A percentile compares a stretch with the other conserved stretches of the same genome.
Conservation (phyloP, 53 echinoderm and acorn worm species). For the Patiria pectinifera region DNA sequence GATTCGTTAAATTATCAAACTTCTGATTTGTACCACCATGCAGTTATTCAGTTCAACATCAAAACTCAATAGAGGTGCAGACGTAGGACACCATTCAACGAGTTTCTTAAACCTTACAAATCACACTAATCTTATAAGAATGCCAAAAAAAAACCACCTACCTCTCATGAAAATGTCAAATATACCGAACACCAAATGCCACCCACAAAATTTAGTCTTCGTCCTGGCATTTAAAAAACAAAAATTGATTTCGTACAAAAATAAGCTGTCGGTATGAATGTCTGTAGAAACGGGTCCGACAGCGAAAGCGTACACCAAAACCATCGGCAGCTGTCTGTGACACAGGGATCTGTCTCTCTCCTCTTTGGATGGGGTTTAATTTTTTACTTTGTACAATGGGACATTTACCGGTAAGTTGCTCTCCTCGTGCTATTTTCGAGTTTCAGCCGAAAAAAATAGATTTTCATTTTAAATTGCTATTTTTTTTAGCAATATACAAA, state of each 20-base stretch:
- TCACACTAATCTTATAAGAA: neutral
- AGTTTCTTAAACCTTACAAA: neutral
- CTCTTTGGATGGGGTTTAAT: neutral
- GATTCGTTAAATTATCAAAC: neutral
- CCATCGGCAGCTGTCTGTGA: neutral
- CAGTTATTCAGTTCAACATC: neutral
- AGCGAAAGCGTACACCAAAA: neutral
- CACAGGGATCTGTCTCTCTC: neutral
- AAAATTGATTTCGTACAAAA: neutral
- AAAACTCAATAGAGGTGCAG: neutral
- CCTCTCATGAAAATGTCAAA: neutral
- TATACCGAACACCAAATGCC: neutral
- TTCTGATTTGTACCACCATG: neutral
- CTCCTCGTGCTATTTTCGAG: no score
- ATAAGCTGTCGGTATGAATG: neutral
- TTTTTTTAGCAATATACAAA: no score
- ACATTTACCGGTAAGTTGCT: no score
- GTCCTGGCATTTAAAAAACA: constrained; percentile 19
- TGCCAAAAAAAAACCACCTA: neutral
- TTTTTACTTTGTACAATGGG: no score
- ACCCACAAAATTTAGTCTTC: neutral
- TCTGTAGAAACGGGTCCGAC: neutral
- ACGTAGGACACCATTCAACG: neutral
- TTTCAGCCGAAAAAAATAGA: no score
- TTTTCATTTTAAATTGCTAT: no score